These are phyloP conservation scores for Paguma larvata DNA, from an alignment of 2,797 vertebrate species.

Conservation along the genomic window DNA sequence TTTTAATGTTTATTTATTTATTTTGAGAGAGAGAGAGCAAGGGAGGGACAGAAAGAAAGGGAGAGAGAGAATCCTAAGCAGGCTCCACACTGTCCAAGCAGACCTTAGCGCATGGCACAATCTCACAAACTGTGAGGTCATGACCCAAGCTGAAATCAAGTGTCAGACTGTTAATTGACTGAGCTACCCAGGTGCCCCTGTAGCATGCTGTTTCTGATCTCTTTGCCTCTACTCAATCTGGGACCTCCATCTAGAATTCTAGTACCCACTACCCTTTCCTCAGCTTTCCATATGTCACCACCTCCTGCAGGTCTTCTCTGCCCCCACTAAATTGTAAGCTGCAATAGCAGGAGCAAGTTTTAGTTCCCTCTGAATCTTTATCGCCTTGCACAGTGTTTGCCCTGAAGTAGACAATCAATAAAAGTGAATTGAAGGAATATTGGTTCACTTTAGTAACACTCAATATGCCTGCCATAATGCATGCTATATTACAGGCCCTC, in stretches of 20 bases:
- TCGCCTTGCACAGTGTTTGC: not conserved
- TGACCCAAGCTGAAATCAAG: no score
- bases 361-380: slow-evolving; percentile 53
- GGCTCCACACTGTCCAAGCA: no score
- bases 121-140: no score
- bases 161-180: no score
- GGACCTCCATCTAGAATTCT: slow-evolving; percentile 40
- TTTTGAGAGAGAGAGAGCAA: no score
- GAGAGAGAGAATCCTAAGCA: no score
- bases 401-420: not conserved
- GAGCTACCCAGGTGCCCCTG: no score
- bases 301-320: slow-evolving; percentile 48
- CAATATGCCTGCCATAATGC: not conserved
- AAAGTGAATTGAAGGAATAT: slow-evolving; percentile 49
- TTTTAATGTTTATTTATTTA: not conserved
- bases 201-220: slow-evolving; percentile 40
- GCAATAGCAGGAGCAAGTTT: slow-evolving; percentile 54
- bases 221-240: slow-evolving; percentile 43
- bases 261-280: not conserved
- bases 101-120: no score
- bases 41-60: no score
- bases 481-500: slow-evolving; percentile 28
- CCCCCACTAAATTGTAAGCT: slow-evolving; percentile 18
- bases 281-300: slow-evolving; percentile 30
- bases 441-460: slow-evolving; percentile 34